Evolutionary conservation across 2,888 invertebrate genomes (phyloP).

Genomic region (Sycophila texana): DNA sequence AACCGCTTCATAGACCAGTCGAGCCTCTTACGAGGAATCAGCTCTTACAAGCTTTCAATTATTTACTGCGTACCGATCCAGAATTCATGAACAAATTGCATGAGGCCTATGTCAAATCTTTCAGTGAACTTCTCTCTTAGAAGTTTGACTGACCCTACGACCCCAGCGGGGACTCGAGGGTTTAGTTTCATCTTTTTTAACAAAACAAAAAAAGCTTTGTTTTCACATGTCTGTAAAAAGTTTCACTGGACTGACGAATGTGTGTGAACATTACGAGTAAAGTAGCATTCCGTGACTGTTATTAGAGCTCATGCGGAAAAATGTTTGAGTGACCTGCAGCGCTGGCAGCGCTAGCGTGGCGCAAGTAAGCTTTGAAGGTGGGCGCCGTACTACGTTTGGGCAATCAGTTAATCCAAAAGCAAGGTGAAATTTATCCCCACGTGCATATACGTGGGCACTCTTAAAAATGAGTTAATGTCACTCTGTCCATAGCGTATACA

Average conservation of each 20-base stretch:
- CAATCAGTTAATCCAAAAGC: too few relatives aligned
- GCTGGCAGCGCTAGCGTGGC: too few relatives aligned
- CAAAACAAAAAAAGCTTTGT: slow-evolving; percentile 13
- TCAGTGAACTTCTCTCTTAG: slow-evolving; percentile 81
- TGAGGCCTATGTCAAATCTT: slow-evolving; percentile 93
- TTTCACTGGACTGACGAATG: slow-evolving; percentile 33
- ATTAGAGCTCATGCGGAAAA: slow-evolving; percentile 48
- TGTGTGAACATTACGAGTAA: slow-evolving; percentile 28
- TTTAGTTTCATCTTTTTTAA: slow-evolving; percentile 42
- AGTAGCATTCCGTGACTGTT: slow-evolving; percentile 43
- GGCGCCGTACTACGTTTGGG: too few relatives aligned
- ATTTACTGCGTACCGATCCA: slow-evolving; percentile 90
- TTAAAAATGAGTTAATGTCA: too few relatives aligned
- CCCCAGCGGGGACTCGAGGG: slow-evolving; percentile 24
- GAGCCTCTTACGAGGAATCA: slow-evolving; percentile 92
- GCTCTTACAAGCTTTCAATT: slow-evolving; percentile 90
- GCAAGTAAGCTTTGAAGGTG: too few relatives aligned
- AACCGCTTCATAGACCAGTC: slow-evolving; percentile 72
- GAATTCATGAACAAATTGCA: slow-evolving; percentile 93
- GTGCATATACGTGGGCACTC: too few relatives aligned
- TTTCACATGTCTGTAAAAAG: slow-evolving; percentile 33
- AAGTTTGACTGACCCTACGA: slow-evolving; percentile 14
- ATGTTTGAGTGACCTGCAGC: slow-evolving; percentile 8
- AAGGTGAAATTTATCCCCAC: too few relatives aligned
- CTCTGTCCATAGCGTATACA: too few relatives aligned